Evolutionary conservation across 2,113 vertebrate species (phyloP).

Genomic region (Ptilonorhynchus violaceus): DNA sequence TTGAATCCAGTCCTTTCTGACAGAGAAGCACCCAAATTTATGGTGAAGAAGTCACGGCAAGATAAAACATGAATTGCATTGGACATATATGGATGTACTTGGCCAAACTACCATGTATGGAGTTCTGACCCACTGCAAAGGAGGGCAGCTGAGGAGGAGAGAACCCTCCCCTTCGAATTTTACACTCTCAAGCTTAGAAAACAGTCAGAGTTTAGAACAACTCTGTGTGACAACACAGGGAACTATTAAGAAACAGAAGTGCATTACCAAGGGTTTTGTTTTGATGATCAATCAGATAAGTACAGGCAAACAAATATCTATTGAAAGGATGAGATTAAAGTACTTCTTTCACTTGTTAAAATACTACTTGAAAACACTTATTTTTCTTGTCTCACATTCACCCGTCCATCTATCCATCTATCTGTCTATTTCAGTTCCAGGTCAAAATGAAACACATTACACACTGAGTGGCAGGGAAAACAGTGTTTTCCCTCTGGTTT

Average conservation of each 20-base stretch:
- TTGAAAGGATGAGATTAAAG: background rate
- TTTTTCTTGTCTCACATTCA: background rate
- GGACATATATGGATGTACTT: background rate
- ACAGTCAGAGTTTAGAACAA: background rate
- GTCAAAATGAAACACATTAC: background rate
- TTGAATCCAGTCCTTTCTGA: background rate
- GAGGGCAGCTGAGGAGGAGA: background rate
- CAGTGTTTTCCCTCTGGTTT: background rate
- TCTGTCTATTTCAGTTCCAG: background rate
- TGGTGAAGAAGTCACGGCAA: background rate
- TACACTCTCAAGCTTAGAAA: background rate
- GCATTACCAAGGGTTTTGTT: background rate
- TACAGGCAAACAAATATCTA: background rate
- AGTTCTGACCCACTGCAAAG: background rate
- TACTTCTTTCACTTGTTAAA: background rate
- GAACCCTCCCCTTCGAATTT: background rate
- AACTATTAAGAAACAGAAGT: background rate
- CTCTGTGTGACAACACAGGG: background rate
- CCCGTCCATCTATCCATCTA: background rate
- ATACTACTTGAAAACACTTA: background rate
- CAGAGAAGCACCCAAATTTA: background rate
- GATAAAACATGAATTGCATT: background rate
- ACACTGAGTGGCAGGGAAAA: background rate
- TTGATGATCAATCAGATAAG: background rate
- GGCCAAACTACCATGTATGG: rapidly evolving